phyloP scores from a whole-genome alignment of 2,113 vertebrate genomes.

The Laticauda laticaudata region DNA sequence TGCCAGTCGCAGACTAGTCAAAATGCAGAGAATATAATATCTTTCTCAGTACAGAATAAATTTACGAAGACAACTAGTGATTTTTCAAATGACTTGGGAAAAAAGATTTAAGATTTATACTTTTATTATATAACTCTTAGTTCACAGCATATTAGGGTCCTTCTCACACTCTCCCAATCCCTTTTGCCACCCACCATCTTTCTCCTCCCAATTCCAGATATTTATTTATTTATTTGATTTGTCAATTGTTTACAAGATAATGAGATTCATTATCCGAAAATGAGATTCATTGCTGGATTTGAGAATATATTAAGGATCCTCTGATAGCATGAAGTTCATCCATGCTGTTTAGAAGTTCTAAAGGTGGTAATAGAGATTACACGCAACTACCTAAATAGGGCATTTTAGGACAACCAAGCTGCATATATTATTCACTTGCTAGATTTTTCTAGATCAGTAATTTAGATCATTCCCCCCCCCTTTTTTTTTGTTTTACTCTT shows the following conservation, averaged over 20 bases:
- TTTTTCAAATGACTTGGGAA: background rate
- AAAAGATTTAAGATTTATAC: background rate
- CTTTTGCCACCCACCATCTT: background rate
- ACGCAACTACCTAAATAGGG: background rate
- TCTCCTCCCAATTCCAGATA: background rate
- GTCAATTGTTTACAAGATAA: too few relatives aligned
- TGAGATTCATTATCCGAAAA: too few relatives aligned
- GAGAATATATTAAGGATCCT: background rate
- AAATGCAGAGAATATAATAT: background rate
- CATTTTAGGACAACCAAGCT: background rate
- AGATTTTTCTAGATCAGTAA: background rate
- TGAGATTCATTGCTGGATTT: background rate
- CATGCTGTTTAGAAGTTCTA: background rate
- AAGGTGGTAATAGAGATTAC: background rate
- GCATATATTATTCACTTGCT: background rate
- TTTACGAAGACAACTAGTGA: background rate
- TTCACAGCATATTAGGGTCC: background rate
- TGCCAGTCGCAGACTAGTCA: background rate
- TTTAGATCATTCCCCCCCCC: background rate
- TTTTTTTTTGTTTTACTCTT: background rate
- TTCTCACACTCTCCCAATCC: background rate
- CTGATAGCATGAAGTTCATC: background rate
- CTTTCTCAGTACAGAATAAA: background rate
- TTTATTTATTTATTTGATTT: too few relatives aligned
- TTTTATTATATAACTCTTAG: background rate